Conservation (phyloP, 2,888 invertebrate species). For the Lasioglossum calceatum region DNA sequence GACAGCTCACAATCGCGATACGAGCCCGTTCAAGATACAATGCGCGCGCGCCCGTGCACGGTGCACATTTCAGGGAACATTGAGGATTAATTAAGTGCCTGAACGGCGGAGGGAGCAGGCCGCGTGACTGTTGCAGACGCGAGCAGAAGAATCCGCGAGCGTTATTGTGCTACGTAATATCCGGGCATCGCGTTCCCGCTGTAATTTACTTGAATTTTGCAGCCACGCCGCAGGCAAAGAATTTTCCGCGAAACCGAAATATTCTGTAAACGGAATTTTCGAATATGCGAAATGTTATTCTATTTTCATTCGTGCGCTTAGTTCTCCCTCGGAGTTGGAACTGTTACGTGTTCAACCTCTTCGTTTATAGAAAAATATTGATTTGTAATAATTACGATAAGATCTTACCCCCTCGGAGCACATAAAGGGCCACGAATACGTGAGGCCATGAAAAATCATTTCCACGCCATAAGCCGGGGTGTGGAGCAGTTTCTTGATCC, state of each 20-base stretch:
- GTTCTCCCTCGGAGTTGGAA: neutral
- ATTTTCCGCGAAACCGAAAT: neutral
- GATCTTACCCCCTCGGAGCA: neutral
- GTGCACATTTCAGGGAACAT: slow-evolving; percentile 9
- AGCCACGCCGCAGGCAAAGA: neutral
- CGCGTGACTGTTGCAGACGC: neutral
- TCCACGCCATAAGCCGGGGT: neutral
- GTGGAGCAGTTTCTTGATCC: neutral
- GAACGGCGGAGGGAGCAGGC: slow-evolving; percentile 1
- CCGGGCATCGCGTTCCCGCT: neutral
- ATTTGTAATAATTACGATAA: neutral
- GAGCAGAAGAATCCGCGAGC: neutral
- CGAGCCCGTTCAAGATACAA: slow-evolving; percentile 20
- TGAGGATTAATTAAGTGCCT: slow-evolving; percentile 41
- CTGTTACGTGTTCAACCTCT: neutral
- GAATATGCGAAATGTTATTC: neutral
- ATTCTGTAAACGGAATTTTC: neutral
- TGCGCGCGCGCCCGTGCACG: slow-evolving; percentile 10
- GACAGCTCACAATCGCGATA: slow-evolving; percentile 47
- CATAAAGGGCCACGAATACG: neutral
- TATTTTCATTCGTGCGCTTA: neutral
- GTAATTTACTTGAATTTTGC: neutral
- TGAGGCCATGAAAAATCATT: slow-evolving; percentile 6
- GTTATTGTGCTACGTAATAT: neutral
- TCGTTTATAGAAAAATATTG: neutral